These are phyloP conservation scores for Cristatella mucedo DNA, from an alignment of 2,888 invertebrate species.

Conservation along the genomic window DNA sequence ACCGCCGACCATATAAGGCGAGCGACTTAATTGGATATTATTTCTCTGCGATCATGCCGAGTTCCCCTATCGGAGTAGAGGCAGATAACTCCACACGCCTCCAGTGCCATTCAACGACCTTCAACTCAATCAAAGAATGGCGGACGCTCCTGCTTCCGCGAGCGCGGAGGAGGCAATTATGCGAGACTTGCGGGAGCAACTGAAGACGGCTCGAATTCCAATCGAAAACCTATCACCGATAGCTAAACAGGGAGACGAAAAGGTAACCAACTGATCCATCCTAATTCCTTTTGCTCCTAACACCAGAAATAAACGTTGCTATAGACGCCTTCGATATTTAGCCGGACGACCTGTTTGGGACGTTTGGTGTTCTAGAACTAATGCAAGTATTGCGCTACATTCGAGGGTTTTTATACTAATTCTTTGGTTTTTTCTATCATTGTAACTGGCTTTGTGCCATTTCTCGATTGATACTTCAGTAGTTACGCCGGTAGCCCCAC, in stretches of 20 bases:
- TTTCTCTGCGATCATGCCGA: too few species aligned
- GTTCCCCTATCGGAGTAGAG: too few species aligned
- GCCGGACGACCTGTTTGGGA: neutral
- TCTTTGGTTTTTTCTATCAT: slow-evolving; percentile 8
- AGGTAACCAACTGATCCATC: slow-evolving; percentile 15
- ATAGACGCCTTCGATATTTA: neutral
- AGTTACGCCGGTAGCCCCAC: too few species aligned
- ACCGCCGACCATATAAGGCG: too few species aligned
- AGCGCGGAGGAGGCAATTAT: too few species aligned
- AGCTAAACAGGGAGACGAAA: slow-evolving; percentile 23
- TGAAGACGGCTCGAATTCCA: slow-evolving; percentile 19
- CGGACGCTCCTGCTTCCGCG: too few species aligned
- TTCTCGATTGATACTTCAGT: too few species aligned
- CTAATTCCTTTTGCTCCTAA: neutral
- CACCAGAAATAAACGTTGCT: too few species aligned
- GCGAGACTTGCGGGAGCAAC: slow-evolving; percentile 21
- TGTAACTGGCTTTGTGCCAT: slow-evolving; percentile 9
- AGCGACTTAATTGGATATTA: too few species aligned
- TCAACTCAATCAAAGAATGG: too few species aligned
- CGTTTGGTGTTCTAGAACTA: neutral
- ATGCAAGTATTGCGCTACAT: slow-evolving; percentile 12
- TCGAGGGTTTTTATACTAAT: slow-evolving; percentile 10
- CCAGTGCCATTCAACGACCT: too few species aligned
- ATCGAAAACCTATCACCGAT: slow-evolving; percentile 20
- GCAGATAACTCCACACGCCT: too few species aligned